Base-by-base conservation (phyloP, 2,113 vertebrate genomes). In the Prunella fulvescens region DNA sequence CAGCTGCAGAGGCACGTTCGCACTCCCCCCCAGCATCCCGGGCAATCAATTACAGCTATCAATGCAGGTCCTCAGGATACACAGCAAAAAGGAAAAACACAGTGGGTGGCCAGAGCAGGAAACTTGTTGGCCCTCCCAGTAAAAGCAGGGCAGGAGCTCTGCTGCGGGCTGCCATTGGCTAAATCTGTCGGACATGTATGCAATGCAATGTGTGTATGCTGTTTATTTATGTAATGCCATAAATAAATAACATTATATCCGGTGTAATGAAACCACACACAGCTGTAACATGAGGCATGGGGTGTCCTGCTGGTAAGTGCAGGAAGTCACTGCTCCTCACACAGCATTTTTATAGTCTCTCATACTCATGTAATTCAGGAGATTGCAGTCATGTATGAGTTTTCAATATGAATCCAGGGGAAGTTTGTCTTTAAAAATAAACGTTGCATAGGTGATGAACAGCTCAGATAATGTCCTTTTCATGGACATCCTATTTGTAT, bases 31-130 rank as follows among this genome's bases (percentile, higher is more conserved):
- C n/a, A n/a, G n/a, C n/a, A n/a, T n/a, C n/a, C 61, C 1, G 16
- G 17, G 28, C 73, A 88, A n/a, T 88, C 85, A 86, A 92, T 93
- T 74, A 33, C 72, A 37, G 29, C 62, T 74, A 56, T 74, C 82
- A 81, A 86, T 92, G 85, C 54, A 81, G 78, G 73, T 87, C 94
- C 95, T 72, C 71, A 23, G 91, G 94, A 93, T 37, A 91, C 40
- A 91, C 76, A 84, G 65, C 70, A 80, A 85, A 94, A 92, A 77
- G 80, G 35, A n/a, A 92, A 66, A 96, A 60, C 86, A 42, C 88
- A 76, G 86, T 28, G 51, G 86, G 93, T 69, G 86, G 90, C n/a
- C 84, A 84, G 48, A 73, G 51, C 81, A 79, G 73, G 62, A 92
- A 60, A 66, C 40, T 42, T 92, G 44, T 25, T 74, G 48, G 87